Base-by-base conservation (phyloP, 2,797 vertebrate genomes). In the Gymnoscopelus braueri region DNA sequence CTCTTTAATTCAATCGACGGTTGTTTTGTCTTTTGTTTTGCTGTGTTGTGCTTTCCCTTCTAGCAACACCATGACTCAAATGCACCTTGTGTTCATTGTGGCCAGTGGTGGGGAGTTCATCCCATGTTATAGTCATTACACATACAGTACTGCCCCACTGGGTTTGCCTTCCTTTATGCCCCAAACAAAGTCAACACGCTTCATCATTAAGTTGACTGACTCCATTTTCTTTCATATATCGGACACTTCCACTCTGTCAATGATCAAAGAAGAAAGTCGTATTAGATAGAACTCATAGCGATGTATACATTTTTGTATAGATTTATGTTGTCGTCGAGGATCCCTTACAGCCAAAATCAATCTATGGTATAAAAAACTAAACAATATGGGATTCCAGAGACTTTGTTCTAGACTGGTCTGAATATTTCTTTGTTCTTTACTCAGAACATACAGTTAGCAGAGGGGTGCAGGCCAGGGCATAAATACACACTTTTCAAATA, bases 71-170 rank as follows among this genome's bases (percentile, higher is more conserved):
- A n/a, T 83, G 84, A 83, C 74, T 75, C 75, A 63, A 62, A 51
- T 63, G 35, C 80, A 85, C 73, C 82, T 84, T 80, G 78, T 66
- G 58, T 78, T 82, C 32, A 85, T 84, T 88, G 72, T 72, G 72
- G 74, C 59, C 39, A 58, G 60, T 65, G 48, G 14, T 69, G 35
- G 32, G 53, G 32, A 50, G 63, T 39, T 56, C 64, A 63, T 54
- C 62, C 60, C 35, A 13, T 63, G 48, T 58, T 29, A 69, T 13
- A 65, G 61, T 52, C 53, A 3, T 60, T 60, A 23, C 48, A 39
- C 56, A 13, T 6, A n/a, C n/a, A n/a, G n/a, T n/a, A 13, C 12
- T 13, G 50, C 11, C 29, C 5, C 5, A 48, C 4, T 35, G 57
- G 35, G 3, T 51, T 23, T 61, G 53, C 68, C 24, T 4, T 58